Evolutionary conservation across 2,113 vertebrate genomes (phyloP).

Genomic region (Malurus alboscapulatus): DNA sequence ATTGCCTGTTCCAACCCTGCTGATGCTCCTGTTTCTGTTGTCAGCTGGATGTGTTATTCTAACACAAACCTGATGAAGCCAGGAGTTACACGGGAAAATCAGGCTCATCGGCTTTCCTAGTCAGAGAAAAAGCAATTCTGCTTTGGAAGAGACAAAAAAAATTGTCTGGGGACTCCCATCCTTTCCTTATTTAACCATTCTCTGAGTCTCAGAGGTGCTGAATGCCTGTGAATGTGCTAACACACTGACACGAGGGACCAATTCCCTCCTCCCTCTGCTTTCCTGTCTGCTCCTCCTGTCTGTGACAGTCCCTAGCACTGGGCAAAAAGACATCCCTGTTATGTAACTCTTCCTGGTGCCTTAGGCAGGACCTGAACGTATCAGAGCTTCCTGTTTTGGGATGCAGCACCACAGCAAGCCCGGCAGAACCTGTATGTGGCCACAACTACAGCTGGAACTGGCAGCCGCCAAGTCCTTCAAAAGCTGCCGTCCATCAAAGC

Average conservation of each 20-base stretch:
- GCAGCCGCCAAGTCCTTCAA: background rate
- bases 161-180: too few relatives aligned
- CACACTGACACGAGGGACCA: background rate
- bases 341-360: background rate
- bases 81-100: background rate
- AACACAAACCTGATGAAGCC: background rate
- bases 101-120: background rate
- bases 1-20: background rate
- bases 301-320: background rate
- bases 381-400: background rate
- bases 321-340: too few relatives aligned
- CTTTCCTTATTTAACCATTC: background rate
- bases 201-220: background rate
- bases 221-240: background rate
- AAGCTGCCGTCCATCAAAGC: background rate
- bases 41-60: background rate
- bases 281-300: background rate
- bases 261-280: background rate
- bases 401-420: background rate
- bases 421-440: background rate
- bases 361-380: background rate
- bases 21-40: background rate
- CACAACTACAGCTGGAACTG: fast-evolving
- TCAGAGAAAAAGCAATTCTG: background rate
- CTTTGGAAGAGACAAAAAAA: background rate